Conservation (phyloP, 2,113 vertebrate genomes). For the Oncorhynchus keta region DNA sequence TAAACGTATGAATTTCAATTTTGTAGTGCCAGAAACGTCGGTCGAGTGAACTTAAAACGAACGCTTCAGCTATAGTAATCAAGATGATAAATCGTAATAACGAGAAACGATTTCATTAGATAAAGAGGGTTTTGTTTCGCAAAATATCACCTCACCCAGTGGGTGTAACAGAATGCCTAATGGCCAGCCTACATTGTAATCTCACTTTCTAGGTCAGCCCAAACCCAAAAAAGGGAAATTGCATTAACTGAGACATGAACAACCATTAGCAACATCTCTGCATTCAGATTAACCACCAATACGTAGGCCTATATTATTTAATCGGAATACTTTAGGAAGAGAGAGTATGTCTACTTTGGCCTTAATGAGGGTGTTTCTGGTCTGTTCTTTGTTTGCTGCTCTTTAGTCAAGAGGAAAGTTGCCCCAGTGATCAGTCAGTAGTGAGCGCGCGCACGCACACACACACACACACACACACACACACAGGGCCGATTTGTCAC, state of each 20-base stretch:
- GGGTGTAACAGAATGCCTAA: slow-evolving; percentile 27
- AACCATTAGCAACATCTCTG: slow-evolving; percentile 53
- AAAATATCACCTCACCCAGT: slow-evolving; percentile 39
- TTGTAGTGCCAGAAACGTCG: background rate
- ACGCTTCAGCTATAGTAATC: slow-evolving; percentile 26
- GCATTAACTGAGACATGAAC: slow-evolving; percentile 48
- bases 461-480: slow-evolving; percentile 44
- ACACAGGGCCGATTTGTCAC: slow-evolving; percentile 68
- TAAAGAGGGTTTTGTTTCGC: slow-evolving; percentile 22
- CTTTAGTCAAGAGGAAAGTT: slow-evolving; percentile 69
- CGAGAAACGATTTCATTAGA: slow-evolving; percentile 24
- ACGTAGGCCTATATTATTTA: slow-evolving; percentile 22
- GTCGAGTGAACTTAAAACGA: background rate
- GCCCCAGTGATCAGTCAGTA: slow-evolving; percentile 68
- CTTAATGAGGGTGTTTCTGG: slow-evolving; percentile 71
- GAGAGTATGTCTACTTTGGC: slow-evolving; percentile 45
- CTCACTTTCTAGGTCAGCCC: slow-evolving; percentile 56
- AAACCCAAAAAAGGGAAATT: slow-evolving; percentile 30
- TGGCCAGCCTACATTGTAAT: slow-evolving; percentile 47
- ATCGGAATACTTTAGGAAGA: slow-evolving; percentile 25
- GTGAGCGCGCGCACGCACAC: slow-evolving; percentile 38
- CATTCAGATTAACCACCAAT: slow-evolving; percentile 50
- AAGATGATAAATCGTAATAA: slow-evolving; percentile 48
- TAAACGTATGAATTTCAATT: background rate
- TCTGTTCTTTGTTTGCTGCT: slow-evolving; percentile 70